A percentile compares a stretch with the other conserved stretches of the same genome.
Conservation (phyloP, 1,140 invertebrate genomes). For the Rhopalosiphum padi region DNA sequence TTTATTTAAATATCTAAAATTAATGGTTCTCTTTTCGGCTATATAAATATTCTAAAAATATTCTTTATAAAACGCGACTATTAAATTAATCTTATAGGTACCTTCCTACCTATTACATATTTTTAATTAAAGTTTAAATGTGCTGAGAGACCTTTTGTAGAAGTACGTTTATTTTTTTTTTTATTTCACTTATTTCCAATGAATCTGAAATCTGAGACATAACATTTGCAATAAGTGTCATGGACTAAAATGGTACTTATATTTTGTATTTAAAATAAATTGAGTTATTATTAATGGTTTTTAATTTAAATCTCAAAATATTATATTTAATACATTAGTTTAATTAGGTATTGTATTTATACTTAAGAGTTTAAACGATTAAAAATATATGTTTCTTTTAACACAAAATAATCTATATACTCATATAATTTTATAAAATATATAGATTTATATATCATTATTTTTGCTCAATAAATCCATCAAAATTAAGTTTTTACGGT, state of each 20-base stretch:
- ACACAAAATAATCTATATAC: background rate
- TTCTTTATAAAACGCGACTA: background rate
- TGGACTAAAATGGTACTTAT: background rate
- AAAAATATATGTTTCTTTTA: background rate
- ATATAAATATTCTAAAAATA: background rate
- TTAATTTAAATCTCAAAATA: background rate
- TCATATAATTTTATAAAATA: background rate
- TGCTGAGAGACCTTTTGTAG: background rate
- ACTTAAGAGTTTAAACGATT: background rate
- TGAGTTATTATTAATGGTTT: background rate
- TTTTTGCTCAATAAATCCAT: background rate
- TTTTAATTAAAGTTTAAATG: conserved; percentile 8
- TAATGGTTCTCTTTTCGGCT: background rate
- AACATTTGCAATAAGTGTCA: background rate
- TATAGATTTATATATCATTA: background rate
- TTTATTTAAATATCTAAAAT: background rate
- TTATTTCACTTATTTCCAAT: background rate
- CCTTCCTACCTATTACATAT: background rate
- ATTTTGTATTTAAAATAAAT: background rate
- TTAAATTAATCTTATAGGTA: background rate
- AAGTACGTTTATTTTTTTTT: background rate
- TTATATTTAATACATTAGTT: background rate
- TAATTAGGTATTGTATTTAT: background rate
- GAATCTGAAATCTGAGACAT: background rate
- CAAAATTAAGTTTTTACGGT: background rate